Evolutionary conservation across 1,140 invertebrate genomes (phyloP), one percentile per base, ranked within the genome.

Genomic region (Micrasema longulum): DNA sequence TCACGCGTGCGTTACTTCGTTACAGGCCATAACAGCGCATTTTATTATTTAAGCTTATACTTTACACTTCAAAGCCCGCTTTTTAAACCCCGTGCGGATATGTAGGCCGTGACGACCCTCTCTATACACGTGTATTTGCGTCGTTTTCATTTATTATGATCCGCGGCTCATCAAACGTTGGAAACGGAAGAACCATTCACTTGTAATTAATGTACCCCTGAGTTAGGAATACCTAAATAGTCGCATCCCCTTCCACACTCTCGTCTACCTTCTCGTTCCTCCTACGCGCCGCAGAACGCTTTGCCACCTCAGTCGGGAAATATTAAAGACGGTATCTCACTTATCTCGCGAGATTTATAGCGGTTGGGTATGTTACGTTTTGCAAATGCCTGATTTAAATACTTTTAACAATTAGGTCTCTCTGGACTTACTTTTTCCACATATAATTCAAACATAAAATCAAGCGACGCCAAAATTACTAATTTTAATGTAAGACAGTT

Each of bases 121-220:
- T 20, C 36, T 47, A 31, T 16, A 45, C 50, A 65, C 63, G 63
- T 65, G 43, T 65, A 65, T 65, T 35, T 48, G 26, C 60, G 38
- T 45, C 63, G 63, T 72, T 72, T 75, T 75, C 70, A 72, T 72
- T 75, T 75, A 75, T 75, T 75, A 71, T 75, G 72, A 75, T 75
- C 73, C 69, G 50, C 66, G 69, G 69, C 73, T 74, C 73, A 74
- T 74, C 73, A 74, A 74, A 74, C 73, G 73, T 52, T 68, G 73
- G 71, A 74, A 74, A 69, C 73, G 73, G 64, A n/a, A 63, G 73
- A 63, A 71, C 64, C 73, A 35, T 74, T 74, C 73, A 68, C 60
- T 74, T 60, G 73, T 74, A 68, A 71, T 71, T 74, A 74, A 74
- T 74, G 69, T 69, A 71, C 73, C 73, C 73, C 62, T 66, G 38